These are phyloP conservation scores for Myopa tessellatipennis DNA, from an alignment of 2,888 invertebrate genomes.

Conservation along the genomic window DNA sequence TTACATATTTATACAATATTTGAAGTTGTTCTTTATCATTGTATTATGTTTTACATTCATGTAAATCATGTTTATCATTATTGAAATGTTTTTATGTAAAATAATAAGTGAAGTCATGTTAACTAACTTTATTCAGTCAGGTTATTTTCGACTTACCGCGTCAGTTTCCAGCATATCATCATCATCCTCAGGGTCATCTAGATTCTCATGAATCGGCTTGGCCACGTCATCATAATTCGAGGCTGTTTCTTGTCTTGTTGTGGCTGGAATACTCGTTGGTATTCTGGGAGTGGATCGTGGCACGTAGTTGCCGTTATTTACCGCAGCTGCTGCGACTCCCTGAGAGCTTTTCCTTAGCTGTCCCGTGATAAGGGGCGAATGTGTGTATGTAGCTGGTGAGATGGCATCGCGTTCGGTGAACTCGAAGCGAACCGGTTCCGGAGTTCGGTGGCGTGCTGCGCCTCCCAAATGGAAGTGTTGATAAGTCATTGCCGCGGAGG, in stretches of 20 bases:
- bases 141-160: conserved; percentile 53
- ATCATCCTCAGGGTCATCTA: conserved; percentile 57
- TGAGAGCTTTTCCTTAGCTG: conserved; percentile 8
- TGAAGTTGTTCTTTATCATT: neutral
- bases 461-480: conserved; percentile 47
- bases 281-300: conserved; percentile 43
- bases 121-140: neutral
- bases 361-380: conserved; percentile 55
- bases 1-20: neutral
- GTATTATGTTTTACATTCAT: too few species aligned
- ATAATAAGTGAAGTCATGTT: neutral
- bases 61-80: neutral
- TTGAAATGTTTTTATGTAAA: neutral
- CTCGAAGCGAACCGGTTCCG: conserved; percentile 63
- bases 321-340: neutral
- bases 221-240: conserved; percentile 31
- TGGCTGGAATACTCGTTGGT: conserved; percentile 36
- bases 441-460: conserved; percentile 52
- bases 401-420: conserved; percentile 66
- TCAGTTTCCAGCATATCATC: conserved; percentile 53
- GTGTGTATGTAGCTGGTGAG: conserved; percentile 57
- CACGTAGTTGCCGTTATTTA: conserved; percentile 5
- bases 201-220: conserved; percentile 47
- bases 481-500: conserved; percentile 43
- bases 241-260: conserved; percentile 16